Conservation (phyloP, 2,113 vertebrate genomes). For the Scalopus aquaticus region DNA sequence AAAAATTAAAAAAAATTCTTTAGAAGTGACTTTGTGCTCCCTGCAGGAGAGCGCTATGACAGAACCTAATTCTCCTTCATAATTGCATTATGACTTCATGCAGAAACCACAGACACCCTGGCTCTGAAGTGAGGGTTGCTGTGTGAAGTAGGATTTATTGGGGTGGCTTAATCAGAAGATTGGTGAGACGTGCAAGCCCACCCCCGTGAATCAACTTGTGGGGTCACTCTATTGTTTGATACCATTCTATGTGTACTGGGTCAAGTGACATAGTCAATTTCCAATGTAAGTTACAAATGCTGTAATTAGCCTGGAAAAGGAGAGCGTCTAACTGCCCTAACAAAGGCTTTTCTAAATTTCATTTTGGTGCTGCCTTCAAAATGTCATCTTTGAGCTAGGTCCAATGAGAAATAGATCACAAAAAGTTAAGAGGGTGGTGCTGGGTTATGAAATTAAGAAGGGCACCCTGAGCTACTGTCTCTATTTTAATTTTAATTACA, state of each 20-base stretch:
- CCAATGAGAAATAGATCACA: slow-evolving; percentile 34
- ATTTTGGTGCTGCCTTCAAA: slow-evolving; percentile 2
- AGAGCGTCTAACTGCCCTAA: slow-evolving; percentile 24
- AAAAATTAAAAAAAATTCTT: slow-evolving; percentile 25
- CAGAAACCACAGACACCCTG: slow-evolving; percentile 47
- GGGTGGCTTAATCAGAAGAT: not conserved
- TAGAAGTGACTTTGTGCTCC: slow-evolving; percentile 18
- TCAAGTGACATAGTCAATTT: not conserved
- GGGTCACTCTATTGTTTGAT: not conserved
- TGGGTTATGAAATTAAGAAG: slow-evolving; percentile 34
- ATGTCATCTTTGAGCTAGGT: not conserved
- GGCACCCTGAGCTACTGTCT: slow-evolving; percentile 15
- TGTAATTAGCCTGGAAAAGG: slow-evolving; percentile 33
- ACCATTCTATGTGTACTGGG: not conserved
- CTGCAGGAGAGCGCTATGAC: not conserved
- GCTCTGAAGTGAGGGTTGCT: not conserved
- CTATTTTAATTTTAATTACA: slow-evolving; percentile 62
- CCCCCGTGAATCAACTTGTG: not conserved
- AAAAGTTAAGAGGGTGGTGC: not conserved
- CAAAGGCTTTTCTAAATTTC: not conserved
- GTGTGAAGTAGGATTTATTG: not conserved
- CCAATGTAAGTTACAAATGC: not conserved
- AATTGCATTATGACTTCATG: slow-evolving; percentile 47
- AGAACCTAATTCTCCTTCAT: slow-evolving; percentile 48
- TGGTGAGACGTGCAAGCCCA: not conserved